Evolutionary conservation across 2,888 invertebrate species (phyloP), one percentile per base, ranked within the genome.

Genomic region (Cephalotes varians): DNA sequence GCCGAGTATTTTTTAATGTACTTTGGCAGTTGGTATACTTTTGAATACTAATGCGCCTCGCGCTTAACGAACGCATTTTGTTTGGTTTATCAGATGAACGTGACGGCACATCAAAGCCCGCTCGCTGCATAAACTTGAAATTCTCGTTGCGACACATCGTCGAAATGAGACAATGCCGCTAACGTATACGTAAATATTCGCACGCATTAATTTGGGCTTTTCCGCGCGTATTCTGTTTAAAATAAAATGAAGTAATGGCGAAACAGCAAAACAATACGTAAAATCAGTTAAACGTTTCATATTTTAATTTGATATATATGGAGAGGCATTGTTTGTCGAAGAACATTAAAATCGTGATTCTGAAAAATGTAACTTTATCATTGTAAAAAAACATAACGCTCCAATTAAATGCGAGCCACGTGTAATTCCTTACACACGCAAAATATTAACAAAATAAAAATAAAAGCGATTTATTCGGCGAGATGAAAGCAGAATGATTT

Each of bases 31-130:
- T 47, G 56, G 56, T 47, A 79, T 79, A 49, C 51, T 79, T 56
- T 56, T 58, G 71, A 71, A 69, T 65, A 65, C 76, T 76, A 65
- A 76, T 77, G 44, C 34, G 12, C n/a, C 71, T 77, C 56, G 21
- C 28, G 71, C 18, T 40, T 56, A 44, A 71, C 25, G 56, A 79
- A 47, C 56, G 44, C 40, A 40, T 65, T 76, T 76, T 65, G n/a
- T 77, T 69, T 77, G 77, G 49, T 77, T 76, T 65, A 76, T 76
- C 65, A 76, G 34, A 58, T 47, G 44, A 79, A 69, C 56, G 56
- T 79, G 56, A 58, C 47, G 47, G 69, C 34, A 79, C 18, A 47
- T 56, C 34, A 34, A 69, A 79, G 37, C n/a, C 4, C 44, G 44
- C 28, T 15, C 3, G 51, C 28, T 62, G 44, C 56, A 44, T 25